Percentiles rank a stretch among this genome's conserved stretches.
Conservation (phyloP, 2,113 vertebrate species). For the Boulengeromyrus knoepffleri region DNA sequence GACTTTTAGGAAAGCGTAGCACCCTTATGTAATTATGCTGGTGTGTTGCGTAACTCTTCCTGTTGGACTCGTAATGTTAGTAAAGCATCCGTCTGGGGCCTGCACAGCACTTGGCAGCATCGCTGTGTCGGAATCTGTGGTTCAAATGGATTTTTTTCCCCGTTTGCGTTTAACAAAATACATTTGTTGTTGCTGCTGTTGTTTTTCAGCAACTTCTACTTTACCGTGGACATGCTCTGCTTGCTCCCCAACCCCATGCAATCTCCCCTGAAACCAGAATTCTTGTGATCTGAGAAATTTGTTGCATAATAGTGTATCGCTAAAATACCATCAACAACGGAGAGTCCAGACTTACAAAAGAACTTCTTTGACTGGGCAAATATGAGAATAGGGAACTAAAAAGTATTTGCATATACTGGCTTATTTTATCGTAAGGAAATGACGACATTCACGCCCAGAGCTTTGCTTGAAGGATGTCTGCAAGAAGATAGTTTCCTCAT, state of each 20-base stretch:
- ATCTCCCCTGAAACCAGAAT: background rate
- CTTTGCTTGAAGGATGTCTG: background rate
- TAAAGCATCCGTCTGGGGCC: slow-evolving; percentile 35
- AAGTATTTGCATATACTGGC: background rate
- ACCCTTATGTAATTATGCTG: slow-evolving; percentile 11
- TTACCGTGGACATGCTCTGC: background rate
- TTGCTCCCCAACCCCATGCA: background rate
- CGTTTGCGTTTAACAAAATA: slow-evolving; percentile 24
- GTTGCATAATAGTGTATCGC: background rate
- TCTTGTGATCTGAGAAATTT: background rate
- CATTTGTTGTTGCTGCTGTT: background rate
- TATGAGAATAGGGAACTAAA: background rate
- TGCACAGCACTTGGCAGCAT: background rate
- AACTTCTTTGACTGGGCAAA: background rate
- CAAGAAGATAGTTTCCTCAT: background rate
- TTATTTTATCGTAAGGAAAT: background rate
- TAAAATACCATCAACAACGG: background rate
- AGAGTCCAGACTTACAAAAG: background rate
- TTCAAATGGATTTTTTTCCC: slow-evolving; percentile 26
- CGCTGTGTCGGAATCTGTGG: slow-evolving; percentile 31
- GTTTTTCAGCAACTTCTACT: background rate
- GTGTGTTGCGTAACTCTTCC: slow-evolving; percentile 29
- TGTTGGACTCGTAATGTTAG: slow-evolving; percentile 29
- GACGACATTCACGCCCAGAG: background rate
- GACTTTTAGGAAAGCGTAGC: background rate